Base-by-base conservation (phyloP, 2,113 vertebrate species). In the Chloroceryle aenea region DNA sequence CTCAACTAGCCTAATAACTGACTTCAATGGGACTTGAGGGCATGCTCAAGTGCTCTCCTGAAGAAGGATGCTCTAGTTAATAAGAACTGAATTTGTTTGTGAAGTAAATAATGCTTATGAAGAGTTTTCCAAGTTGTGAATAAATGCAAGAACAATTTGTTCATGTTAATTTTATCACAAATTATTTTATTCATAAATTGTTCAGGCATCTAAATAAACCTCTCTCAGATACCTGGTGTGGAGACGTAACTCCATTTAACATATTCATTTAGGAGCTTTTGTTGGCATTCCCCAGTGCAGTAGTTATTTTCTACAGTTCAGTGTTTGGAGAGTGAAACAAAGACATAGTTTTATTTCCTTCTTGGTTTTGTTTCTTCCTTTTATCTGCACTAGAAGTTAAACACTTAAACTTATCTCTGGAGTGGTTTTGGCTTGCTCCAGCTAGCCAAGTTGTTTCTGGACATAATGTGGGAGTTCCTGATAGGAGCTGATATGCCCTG, bases 51-150 rank as follows among this genome's bases (percentile, higher is more conserved):
- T 86, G 30, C 75, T 88, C 64, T 96, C 75, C 82, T 90, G 72
- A 92, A 96, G 85, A 88, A 93, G 59, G 59, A 78, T 90, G 90
- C 87, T 97, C 12, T 94, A 67, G 56, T 92, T 93, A 91, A 93
- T 94, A 75, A 86, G 67, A 27, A 67, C 38, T 76, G 38, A 96
- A 95, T 52, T 79, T 79, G 32, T 66, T 50, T 85, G 16, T 69
- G 68, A 92, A 85, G 81, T 94, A 96, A 96, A 93, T 93, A 94
- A 73, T 12, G 47, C 73, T 94, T 88, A 77, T 90, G 32, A 90
- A 69, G 80, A 85, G 14, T 76, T 91, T 94, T 89, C 58, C 42
- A 45, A 86, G 47, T 85, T 91, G 43, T 7, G 18, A 90, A 93
- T 77, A 88, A 85, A 80, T 61, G 32, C 14, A 68, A 62, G 59